These are phyloP conservation scores for Prinia subflava DNA, from an alignment of 2,113 vertebrate genomes.

Conservation along the genomic window DNA sequence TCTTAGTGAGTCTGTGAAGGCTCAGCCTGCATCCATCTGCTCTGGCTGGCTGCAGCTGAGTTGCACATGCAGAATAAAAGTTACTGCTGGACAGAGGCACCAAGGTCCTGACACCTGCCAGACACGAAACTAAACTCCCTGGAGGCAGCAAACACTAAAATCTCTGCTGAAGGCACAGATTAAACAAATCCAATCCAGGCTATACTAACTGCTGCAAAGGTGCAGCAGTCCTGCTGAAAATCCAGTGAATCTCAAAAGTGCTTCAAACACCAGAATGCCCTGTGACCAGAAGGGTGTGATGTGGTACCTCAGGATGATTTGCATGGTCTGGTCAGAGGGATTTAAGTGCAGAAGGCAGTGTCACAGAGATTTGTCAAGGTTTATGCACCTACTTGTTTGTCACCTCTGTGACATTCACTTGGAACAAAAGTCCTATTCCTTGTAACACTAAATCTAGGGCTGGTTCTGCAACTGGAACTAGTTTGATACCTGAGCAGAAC, in stretches of 20 bases:
- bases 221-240: neutral
- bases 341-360: neutral
- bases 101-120: neutral
- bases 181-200: neutral
- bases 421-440: neutral
- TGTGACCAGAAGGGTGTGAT: neutral
- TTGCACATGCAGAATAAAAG: neutral
- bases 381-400: neutral
- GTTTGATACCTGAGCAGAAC: neutral
- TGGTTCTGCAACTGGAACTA: neutral
- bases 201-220: neutral
- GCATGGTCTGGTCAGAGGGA: neutral
- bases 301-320: neutral
- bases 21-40: fast-evolving
- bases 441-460: neutral
- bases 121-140: too few species aligned
- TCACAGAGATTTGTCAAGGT: neutral
- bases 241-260: too few species aligned
- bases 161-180: neutral
- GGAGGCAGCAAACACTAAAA: neutral
- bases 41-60: fast-evolving
- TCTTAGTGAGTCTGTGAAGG: neutral
- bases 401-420: neutral
- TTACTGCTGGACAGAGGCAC: neutral
- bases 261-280: neutral